Evolutionary conservation across 2,797 vertebrate species (phyloP).

Genomic region (Helostoma temminkii): DNA sequence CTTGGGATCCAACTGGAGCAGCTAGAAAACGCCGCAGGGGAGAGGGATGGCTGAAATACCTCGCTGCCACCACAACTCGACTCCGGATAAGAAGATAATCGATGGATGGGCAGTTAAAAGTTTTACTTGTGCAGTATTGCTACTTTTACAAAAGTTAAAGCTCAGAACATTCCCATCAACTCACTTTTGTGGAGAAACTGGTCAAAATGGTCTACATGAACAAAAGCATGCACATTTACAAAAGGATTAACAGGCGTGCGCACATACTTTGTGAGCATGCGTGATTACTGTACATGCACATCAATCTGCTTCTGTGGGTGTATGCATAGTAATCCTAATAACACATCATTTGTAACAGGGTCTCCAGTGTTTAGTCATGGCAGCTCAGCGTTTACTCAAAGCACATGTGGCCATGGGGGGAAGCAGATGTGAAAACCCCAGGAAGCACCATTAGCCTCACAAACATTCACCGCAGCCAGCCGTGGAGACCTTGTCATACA

Average conservation of each 20-base stretch:
- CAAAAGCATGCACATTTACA: not conserved
- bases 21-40: no score
- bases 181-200: no score
- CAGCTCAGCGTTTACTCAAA: constrained; percentile 68
- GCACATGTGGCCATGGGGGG: constrained; percentile 72
- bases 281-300: constrained; percentile 40
- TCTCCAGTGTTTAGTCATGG: constrained; percentile 59
- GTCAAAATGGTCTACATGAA: not conserved
- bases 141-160: no score
- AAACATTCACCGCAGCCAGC: constrained; percentile 65
- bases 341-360: constrained; percentile 65
- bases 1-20: no score
- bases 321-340: constrained; percentile 63
- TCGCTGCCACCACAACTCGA: no score
- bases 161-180: no score
- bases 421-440: constrained; percentile 77
- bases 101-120: no score
- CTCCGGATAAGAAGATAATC: no score
- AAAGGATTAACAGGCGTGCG: constrained; percentile 4
- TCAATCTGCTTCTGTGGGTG: constrained; percentile 60
- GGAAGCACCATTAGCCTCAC: constrained; percentile 78
- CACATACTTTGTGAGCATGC: constrained; percentile 23
- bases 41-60: no score
- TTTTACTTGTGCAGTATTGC: no score
- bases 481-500: constrained; percentile 66